A percentile compares a stretch with the other conserved stretches of the same genome.
phyloP scores from a whole-genome alignment of 2,888 invertebrate species.

The Petrophora chlorosata region DNA sequence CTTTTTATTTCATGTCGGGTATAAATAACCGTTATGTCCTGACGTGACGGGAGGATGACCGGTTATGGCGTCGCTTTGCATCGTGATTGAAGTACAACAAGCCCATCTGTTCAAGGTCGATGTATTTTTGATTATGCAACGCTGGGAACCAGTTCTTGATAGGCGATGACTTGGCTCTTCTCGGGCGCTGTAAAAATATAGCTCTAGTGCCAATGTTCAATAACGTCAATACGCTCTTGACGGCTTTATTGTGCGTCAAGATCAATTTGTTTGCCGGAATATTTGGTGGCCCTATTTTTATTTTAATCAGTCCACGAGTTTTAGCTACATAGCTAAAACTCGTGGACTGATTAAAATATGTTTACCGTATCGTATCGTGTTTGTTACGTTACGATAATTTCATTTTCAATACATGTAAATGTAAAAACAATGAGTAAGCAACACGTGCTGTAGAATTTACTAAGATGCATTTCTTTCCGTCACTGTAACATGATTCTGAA shows the following conservation, averaged over 20 bases:
- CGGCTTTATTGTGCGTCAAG: conserved; percentile 1
- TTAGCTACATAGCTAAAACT: neutral
- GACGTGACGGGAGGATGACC: conserved; percentile 1
- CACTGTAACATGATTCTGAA: too few species aligned
- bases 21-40: conserved; percentile 21
- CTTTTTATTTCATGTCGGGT: conserved; percentile 16
- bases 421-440: too few species aligned
- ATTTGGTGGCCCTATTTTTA: neutral
- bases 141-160: conserved; percentile 24
- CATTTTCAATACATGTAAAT: neutral
- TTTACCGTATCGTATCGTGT: neutral
- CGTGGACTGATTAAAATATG: too few species aligned
- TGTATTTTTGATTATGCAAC: conserved; percentile 40
- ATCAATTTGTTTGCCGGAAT: neutral
- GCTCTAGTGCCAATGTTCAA: conserved; percentile 23
- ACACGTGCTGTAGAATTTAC: too few species aligned
- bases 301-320: too few species aligned
- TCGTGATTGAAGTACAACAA: conserved; percentile 9
- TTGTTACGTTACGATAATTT: neutral
- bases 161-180: conserved; percentile 28
- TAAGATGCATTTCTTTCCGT: too few species aligned
- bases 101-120: conserved; percentile 37
- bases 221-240: neutral
- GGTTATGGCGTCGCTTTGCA: conserved; percentile 11
- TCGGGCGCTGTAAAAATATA: conserved; percentile 3